These are phyloP conservation scores for Drosophila suboccidentalis DNA, from an alignment of 2,888 invertebrate genomes.

Conservation along the genomic window DNA sequence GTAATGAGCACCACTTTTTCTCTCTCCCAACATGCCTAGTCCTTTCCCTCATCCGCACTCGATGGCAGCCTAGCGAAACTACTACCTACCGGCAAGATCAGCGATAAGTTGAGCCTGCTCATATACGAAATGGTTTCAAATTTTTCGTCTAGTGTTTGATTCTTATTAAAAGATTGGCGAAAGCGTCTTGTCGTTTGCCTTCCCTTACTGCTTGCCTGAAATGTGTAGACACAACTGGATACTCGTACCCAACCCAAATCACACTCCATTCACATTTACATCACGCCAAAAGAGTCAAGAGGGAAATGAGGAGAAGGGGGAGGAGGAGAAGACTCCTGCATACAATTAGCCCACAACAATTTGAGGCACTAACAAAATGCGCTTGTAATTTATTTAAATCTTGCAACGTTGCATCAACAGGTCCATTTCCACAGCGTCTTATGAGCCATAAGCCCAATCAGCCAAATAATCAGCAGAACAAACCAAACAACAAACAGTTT, in stretches of 20 bases:
- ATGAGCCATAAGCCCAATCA: slow-evolving; percentile 78
- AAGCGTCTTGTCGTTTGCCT: slow-evolving; percentile 70
- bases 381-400: slow-evolving; percentile 74
- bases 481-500: slow-evolving; percentile 8
- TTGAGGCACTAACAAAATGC: slow-evolving; percentile 55
- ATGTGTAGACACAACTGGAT: slow-evolving; percentile 27
- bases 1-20: slow-evolving; percentile 60
- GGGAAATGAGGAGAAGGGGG: slow-evolving; percentile 18
- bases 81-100: slow-evolving; percentile 77
- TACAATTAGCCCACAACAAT: slow-evolving; percentile 79
- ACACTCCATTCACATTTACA: slow-evolving; percentile 65
- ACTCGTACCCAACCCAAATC: slow-evolving; percentile 46
- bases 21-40: background rate
- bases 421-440: slow-evolving; percentile 55
- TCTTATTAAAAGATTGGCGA: slow-evolving; percentile 82
- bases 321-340: slow-evolving; percentile 57
- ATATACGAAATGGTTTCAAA: slow-evolving; percentile 82
- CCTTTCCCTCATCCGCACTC: background rate
- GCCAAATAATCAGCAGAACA: slow-evolving; percentile 62
- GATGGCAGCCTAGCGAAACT: too few relatives aligned
- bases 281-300: background rate
- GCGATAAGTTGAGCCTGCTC: slow-evolving; percentile 75
- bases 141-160: slow-evolving; percentile 81
- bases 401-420: slow-evolving; percentile 46
- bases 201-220: too few relatives aligned